Conservation (phyloP, 2,888 invertebrate species). For the Idaea biselata region DNA sequence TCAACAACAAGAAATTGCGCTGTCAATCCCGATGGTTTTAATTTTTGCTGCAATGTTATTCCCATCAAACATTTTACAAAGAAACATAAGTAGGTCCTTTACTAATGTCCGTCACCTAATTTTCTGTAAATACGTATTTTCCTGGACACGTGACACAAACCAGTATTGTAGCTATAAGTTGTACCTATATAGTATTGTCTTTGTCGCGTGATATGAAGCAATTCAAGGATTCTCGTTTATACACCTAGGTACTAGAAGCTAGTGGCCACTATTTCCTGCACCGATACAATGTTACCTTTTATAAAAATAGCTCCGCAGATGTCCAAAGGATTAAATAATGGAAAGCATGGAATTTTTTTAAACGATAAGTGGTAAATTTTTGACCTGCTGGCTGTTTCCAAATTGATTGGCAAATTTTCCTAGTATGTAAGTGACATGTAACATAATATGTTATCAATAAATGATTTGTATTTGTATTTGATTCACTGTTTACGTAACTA, state of each 20-base stretch:
- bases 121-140: neutral
- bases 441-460: too few species aligned
- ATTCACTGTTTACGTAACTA: too few species aligned
- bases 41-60: too few species aligned
- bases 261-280: neutral
- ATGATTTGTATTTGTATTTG: too few species aligned
- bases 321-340: neutral
- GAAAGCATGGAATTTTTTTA: neutral
- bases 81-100: neutral
- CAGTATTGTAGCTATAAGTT: neutral
- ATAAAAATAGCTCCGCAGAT: neutral
- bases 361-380: neutral
- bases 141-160: neutral
- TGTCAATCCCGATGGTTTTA: too few species aligned
- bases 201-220: constrained; percentile 1
- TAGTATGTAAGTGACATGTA: too few species aligned
- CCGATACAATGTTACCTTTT: neutral
- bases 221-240: neutral
- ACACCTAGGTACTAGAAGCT: neutral
- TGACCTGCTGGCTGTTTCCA: too few species aligned
- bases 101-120: neutral
- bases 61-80: neutral
- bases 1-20: too few species aligned
- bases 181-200: neutral
- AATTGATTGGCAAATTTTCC: too few species aligned